A percentile compares a stretch with the other conserved stretches of the same genome.
Evolutionary conservation across 2,888 invertebrate genomes (phyloP).

Genomic region (Pomacea canaliculata): DNA sequence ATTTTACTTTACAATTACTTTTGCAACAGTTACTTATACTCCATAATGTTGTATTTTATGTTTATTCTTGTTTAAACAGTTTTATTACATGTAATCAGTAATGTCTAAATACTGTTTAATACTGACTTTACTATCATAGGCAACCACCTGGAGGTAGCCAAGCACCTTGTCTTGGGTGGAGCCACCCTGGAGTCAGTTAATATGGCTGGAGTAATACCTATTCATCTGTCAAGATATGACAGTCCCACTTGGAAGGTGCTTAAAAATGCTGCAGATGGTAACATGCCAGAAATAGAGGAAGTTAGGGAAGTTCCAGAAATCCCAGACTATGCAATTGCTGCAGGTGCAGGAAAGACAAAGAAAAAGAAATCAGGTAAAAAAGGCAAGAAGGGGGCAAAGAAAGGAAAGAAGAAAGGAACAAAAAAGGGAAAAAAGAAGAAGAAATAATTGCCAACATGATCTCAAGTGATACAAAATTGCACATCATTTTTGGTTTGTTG

Average conservation of each 20-base stretch:
- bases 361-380: constrained; percentile 39
- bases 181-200: constrained; percentile 49
- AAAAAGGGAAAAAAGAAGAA: constrained; percentile 41
- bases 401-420: constrained; percentile 42
- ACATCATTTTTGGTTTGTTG: background rate
- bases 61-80: too few relatives aligned
- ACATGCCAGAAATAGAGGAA: constrained; percentile 54
- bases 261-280: constrained; percentile 46
- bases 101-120: too few relatives aligned
- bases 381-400: constrained; percentile 33
- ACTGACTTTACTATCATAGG: constrained; percentile 35
- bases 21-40: too few relatives aligned
- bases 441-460: background rate
- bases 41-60: too few relatives aligned
- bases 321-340: constrained; percentile 45
- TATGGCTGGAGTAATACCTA: constrained; percentile 43
- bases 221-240: constrained; percentile 44
- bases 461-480: background rate
- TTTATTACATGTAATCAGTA: too few relatives aligned
- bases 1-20: too few relatives aligned
- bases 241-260: constrained; percentile 51
- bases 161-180: constrained; percentile 52
- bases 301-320: constrained; percentile 53
- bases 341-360: constrained; percentile 46
- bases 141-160: constrained; percentile 48